Evolutionary conservation across 2,888 invertebrate species (phyloP), one percentile per base, ranked within the genome.

Genomic region (Luperina testacea): DNA sequence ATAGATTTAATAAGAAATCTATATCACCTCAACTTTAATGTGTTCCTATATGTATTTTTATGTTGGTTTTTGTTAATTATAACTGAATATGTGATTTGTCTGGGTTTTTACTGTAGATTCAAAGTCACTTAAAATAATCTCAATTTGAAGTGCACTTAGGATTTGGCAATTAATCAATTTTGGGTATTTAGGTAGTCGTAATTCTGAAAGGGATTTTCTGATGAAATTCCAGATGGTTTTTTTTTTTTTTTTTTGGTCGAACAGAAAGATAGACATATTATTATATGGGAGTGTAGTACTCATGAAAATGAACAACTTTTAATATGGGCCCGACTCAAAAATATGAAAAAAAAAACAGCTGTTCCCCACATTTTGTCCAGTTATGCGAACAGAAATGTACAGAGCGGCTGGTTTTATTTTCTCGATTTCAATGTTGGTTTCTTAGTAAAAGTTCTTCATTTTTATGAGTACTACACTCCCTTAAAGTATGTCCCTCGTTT

Each of bases 81-180:
- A 61, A 38, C 24, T 32, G 42, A 45, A 32, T 32, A 32, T 59
- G 3, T 13, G 11, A 32, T 32, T 51, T 63, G 38, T n/a, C 42
- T 78, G 80, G 86, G 86, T 70, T 85, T 85, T 85, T 77, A 63
- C 67, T 69, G 38, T 15, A 27, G 15, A 0, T 76, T 38, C 9
- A n/a, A 20, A 51, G 3, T 32, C 38, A 65, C 59, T 17, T 45
- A 32, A 38, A 67, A 48, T 61, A 57, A 73, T 57, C 20, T 63
- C 17, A 13, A 27, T 45, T 70, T 0, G 38, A 75, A 42, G 24
- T 13, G 32, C 59, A 61, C n/a, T 77, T 20, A 27, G n/a, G 51
- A 15, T 51, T 45, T 67, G 5, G n/a, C 27, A 67, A 51, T 48
- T 32, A 51, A 48, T 38, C 8, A 42, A 20, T n/a, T 38, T 15